Base-by-base conservation (phyloP, 2,797 vertebrate species). In the Nyctibius grandis region DNA sequence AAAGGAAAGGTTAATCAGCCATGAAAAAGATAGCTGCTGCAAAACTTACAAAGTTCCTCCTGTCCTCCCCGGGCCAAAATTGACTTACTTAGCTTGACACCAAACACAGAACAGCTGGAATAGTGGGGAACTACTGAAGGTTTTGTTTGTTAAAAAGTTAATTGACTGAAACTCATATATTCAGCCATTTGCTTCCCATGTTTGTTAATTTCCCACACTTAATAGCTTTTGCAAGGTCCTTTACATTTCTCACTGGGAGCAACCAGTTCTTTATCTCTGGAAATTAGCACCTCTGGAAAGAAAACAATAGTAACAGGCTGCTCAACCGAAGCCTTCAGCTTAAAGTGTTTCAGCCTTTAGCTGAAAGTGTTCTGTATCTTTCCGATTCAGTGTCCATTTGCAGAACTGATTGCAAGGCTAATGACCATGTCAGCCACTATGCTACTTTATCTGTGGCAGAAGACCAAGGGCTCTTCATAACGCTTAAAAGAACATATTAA, bases 91-190 rank as follows among this genome's bases (percentile, higher is more conserved):
- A 89, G 53, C 38, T 89, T 95, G 84, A 95, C 86, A 95, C 53
- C 61, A 91, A 95, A 92, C 48, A 72, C 74, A 40, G 48, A 93
- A 74, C 94, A 96, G 86, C 90, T 91, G 80, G 68, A 77, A 80
- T 53, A 70, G 50, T 48, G 60, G 28, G 76, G 61, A 92, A 45
- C 59, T 74, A 67, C 40, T 77, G 65, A 94, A 91, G 34, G 73
- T 47, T 95, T 69, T 92, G 84, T 90, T 89, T 78, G 86, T 88
- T 89, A 86, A 85, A 65, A 81, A 93, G 85, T 95, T 95, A 97
- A 96, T 78, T 84, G 76, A 51, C 96, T 77, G 72, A 95, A 88
- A 91, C 73, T 59, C 84, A 75, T 61, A 53, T 86, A 88, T 85
- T 95, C 90, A 65, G 83, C 87, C 93, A 89, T 94, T 96, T 95